Evolutionary conservation across 2,797 vertebrate species (phyloP).

Genomic region (Paratrypauchen microcephalus): DNA sequence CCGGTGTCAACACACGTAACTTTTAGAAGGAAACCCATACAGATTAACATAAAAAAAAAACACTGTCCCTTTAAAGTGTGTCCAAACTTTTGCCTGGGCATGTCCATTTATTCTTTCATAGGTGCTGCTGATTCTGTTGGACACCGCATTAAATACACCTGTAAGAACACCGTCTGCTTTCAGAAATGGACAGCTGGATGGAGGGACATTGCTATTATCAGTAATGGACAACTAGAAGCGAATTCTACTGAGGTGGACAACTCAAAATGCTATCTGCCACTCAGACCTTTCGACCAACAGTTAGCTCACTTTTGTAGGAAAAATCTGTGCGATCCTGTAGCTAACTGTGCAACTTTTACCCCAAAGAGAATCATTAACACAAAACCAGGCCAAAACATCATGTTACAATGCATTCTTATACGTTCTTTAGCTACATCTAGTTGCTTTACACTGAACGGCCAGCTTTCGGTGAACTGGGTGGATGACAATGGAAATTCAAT

Average conservation of each 20-base stretch:
- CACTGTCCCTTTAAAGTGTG: too few relatives aligned
- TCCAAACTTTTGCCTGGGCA: too few relatives aligned
- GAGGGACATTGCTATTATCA: too few relatives aligned
- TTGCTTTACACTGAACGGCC: rapidly evolving
- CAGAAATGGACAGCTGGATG: too few relatives aligned
- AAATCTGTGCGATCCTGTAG: background rate
- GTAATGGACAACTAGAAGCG: too few relatives aligned
- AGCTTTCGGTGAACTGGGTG: conserved; percentile 28
- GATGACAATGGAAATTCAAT: conserved; percentile 24
- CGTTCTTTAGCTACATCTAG: rapidly evolving
- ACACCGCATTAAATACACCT: conserved; percentile 18
- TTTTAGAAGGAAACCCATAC: too few relatives aligned
- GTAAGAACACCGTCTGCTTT: conserved; percentile 27
- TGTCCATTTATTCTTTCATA: background rate
- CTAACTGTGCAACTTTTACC: background rate
- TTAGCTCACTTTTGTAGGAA: too few relatives aligned
- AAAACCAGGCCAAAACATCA: background rate
- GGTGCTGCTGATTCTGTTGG: conserved; percentile 15
- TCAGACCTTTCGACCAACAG: too few relatives aligned
- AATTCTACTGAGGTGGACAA: too few relatives aligned
- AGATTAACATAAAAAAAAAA: too few relatives aligned
- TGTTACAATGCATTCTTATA: conserved; percentile 46
- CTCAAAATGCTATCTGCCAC: too few relatives aligned
- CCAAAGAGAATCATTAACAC: background rate
- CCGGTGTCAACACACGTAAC: too few relatives aligned